A percentile compares a stretch with the other conserved stretches of the same genome.
Evolutionary conservation across 2,888 invertebrate genomes (phyloP).

Genomic region (Antitype chi): DNA sequence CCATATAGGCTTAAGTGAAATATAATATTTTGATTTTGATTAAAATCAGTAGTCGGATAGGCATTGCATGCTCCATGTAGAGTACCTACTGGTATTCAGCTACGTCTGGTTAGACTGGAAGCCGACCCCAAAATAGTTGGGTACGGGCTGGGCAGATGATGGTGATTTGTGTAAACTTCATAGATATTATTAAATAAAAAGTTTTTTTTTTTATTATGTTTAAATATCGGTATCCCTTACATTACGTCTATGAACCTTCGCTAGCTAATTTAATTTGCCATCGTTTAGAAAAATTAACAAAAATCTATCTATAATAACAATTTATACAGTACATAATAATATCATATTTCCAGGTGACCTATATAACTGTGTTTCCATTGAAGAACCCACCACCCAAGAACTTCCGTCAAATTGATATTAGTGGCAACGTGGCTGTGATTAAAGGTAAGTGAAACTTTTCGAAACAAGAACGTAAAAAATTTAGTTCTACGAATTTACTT

Average conservation of each 20-base stretch:
- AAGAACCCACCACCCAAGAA: conserved; percentile 60
- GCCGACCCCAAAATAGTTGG: too few relatives aligned
- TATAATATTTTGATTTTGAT: too few relatives aligned
- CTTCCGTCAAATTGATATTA: conserved; percentile 68
- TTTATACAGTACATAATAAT: neutral
- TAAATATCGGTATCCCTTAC: neutral
- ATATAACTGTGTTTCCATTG: conserved; percentile 65
- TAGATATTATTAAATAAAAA: neutral
- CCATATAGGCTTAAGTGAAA: too few relatives aligned
- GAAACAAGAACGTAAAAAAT: neutral
- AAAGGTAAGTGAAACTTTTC: conserved; percentile 16
- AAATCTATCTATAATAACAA: neutral
- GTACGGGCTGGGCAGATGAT: too few relatives aligned
- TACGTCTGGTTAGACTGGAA: too few relatives aligned
- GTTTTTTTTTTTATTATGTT: neutral
- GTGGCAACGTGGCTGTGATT: conserved; percentile 43
- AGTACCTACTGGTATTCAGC: too few relatives aligned
- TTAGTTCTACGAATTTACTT: too few relatives aligned
- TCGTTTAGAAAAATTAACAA: neutral
- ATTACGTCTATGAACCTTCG: neutral
- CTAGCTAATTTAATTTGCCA: neutral
- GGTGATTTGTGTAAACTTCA: neutral
- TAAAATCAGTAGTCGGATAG: too few relatives aligned
- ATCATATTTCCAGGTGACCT: conserved; percentile 59
- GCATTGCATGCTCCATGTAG: too few relatives aligned